Conservation (phyloP, 2,797 vertebrate species). For the Enteromius afrohamiltoni region DNA sequence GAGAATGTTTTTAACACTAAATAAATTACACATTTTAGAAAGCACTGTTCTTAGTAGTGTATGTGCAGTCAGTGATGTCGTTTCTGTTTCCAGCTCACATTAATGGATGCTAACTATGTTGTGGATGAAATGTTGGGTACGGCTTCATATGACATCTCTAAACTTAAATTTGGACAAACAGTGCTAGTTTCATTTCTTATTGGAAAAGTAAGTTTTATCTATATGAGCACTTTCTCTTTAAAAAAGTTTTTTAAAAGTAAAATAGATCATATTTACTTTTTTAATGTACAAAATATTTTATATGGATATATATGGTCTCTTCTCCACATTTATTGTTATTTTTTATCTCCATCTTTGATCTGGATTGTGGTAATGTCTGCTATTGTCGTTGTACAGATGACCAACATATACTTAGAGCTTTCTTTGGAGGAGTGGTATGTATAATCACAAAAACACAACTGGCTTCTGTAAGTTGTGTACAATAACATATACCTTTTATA, state of each 20-base stretch:
- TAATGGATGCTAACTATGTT: conserved; percentile 98
- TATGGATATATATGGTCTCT: not conserved
- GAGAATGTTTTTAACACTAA: not conserved
- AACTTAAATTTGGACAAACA: conserved; percentile 83
- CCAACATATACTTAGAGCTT: conserved; percentile 89
- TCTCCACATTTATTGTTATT: not conserved
- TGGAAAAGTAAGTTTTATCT: conserved; percentile 83
- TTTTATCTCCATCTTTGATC: not conserved
- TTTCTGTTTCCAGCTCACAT: conserved; percentile 81
- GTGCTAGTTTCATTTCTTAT: conserved; percentile 84
- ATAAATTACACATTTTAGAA: conserved; percentile 1
- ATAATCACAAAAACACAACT: conserved; percentile 27
- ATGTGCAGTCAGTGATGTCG: not conserved
- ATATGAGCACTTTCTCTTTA: not conserved
- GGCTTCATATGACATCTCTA: conserved; percentile 81
- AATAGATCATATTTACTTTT: not conserved
- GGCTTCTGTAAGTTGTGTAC: not conserved
- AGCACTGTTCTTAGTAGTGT: not conserved
- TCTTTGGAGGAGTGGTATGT: conserved; percentile 94
- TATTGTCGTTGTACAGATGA: conserved; percentile 82
- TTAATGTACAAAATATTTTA: not conserved
- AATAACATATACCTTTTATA: not conserved
- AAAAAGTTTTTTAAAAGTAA: not conserved
- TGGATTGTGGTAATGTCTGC: conserved; percentile 54
- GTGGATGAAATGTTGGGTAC: conserved; percentile 96